Evolutionary conservation across 1,140 invertebrate genomes (phyloP), one percentile per base, ranked within the genome.

Genomic region (Proales similis): DNA sequence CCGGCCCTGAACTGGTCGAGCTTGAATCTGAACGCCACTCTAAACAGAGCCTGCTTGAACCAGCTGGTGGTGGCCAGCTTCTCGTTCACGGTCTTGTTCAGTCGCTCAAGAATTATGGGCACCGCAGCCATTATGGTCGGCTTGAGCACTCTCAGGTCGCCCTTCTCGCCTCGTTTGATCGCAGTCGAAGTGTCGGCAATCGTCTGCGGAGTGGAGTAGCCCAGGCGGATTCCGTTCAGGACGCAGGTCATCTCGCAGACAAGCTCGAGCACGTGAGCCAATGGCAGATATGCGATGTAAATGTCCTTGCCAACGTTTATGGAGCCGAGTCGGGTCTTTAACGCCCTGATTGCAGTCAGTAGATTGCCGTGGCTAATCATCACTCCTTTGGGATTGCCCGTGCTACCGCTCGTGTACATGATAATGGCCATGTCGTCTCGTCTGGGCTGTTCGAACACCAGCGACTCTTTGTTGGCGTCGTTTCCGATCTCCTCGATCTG

Each of bases 181-280:
- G 93, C 96, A 70, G 86, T 91, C 33, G 90, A 90, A 4, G 75
- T 84, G 74, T 98, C 92, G 36, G 94, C 86, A 79, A 98, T 84
- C 0, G 94, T 98, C 20, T 91, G 77, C 0, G 93, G 87, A 0
- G 90, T 90, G 2, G 90, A 94, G 76, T 97, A 98, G 6, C 93
- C 94, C 72, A 98, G 91, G 2, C 85, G 82, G 12, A 92, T 83
- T 26, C 92, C 94, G 70, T 77, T 77, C 7, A 80, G 70, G 46
- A 82, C 66, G 68, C 80, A 82, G 45, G 79, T 76, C 19, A 78
- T 73, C 69, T 83, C 81, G 64, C 74, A 78, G 45, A 90, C 81
- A 36, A 98, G 79, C 77, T 98, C 95, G 66, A 96, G 86, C 1
- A 98, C 92, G 77, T 99, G 95, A 39, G 94, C 94, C 46, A 97